phyloP scores from a whole-genome alignment of 2,888 invertebrate genomes.

The Spilosoma lubricipeda region DNA sequence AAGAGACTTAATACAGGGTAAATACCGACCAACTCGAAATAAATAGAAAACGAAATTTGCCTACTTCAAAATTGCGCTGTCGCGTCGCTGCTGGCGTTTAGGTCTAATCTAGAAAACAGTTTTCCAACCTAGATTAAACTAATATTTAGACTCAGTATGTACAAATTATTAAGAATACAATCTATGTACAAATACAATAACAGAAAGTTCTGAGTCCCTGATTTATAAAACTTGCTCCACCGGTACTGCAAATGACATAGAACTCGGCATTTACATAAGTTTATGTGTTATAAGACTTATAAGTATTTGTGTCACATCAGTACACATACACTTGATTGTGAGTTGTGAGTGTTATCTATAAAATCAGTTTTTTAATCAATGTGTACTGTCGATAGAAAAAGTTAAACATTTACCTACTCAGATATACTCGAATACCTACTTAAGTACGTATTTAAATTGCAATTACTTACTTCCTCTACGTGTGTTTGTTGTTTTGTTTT shows the following conservation, averaged over 20 bases:
- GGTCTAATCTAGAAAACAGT: background rate
- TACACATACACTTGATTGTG: background rate
- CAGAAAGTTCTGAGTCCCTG: conserved; percentile 28
- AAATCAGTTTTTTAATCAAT: background rate
- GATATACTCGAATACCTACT: too few species aligned
- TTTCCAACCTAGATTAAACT: background rate
- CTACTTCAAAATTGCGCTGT: too few species aligned
- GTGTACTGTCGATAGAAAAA: background rate
- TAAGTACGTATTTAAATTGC: background rate
- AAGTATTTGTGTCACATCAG: background rate
- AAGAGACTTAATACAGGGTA: too few species aligned
- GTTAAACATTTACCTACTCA: too few species aligned
- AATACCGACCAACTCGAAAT: too few species aligned
- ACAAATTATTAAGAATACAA: background rate
- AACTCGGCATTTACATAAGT: conserved; percentile 83
- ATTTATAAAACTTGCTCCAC: conserved; percentile 63
- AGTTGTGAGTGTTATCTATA: background rate
- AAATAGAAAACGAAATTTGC: too few species aligned
- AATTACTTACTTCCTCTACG: background rate
- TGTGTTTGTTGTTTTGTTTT: background rate
- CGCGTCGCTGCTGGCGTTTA: too few species aligned
- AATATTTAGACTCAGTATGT: background rate
- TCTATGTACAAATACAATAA: background rate
- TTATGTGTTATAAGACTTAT: too few species aligned
- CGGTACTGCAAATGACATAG: conserved; percentile 72